A percentile compares a stretch with the other conserved stretches of the same genome.
These are phyloP conservation scores for Corvus moneduloides DNA, from an alignment of 2,113 vertebrate species.

Conservation along the genomic window DNA sequence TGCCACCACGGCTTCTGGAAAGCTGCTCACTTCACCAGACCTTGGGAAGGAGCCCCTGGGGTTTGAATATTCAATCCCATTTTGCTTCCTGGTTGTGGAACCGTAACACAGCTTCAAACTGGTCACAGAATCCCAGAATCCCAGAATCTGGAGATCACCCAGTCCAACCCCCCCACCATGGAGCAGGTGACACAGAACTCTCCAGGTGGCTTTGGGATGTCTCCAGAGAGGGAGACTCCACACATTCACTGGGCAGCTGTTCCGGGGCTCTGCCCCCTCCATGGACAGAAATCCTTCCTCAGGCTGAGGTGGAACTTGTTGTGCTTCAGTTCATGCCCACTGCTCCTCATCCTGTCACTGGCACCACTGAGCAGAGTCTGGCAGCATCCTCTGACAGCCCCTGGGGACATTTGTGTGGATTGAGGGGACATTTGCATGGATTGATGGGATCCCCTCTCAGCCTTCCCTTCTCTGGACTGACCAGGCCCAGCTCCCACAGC, in stretches of 20 bases:
- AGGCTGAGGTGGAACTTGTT: not conserved
- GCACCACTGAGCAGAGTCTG: not conserved
- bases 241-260: not conserved
- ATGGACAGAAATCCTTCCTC: not conserved
- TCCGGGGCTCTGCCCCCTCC: not conserved
- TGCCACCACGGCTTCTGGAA: not conserved
- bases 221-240: not conserved
- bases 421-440: not conserved
- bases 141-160: not conserved
- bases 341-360: not conserved
- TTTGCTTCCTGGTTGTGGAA: not conserved
- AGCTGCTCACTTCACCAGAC: not conserved
- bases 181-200: not conserved
- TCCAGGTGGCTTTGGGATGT: not conserved
- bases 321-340: not conserved
- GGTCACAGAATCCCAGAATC: not conserved
- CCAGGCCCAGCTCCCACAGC: not conserved
- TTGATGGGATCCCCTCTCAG: not conserved
- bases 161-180: rapidly evolving
- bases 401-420: not conserved
- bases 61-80: not conserved
- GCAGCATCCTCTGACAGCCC: not conserved
- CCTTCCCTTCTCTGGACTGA: not conserved
- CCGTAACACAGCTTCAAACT: not conserved
- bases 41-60: not conserved